These are phyloP conservation scores for Gymnogyps californianus DNA, from an alignment of 2,113 vertebrate species.

Conservation along the genomic window DNA sequence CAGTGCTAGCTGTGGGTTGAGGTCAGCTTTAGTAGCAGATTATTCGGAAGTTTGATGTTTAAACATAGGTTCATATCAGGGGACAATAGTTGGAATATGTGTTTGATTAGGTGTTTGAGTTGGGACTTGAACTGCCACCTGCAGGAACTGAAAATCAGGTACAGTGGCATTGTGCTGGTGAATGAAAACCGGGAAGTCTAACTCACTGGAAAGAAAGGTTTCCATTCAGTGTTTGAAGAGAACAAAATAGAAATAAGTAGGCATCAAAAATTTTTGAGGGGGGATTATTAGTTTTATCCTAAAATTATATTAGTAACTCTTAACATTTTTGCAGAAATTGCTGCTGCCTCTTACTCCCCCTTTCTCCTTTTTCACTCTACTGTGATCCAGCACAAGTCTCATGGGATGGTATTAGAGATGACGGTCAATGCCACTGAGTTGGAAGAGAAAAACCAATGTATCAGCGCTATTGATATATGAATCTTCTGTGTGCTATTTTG, in stretches of 20 bases:
- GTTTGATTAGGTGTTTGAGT: not conserved
- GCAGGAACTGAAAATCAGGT: not conserved
- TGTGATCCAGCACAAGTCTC: not conserved
- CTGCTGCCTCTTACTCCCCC: not conserved
- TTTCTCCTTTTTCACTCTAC: not conserved
- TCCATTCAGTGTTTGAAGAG: not conserved
- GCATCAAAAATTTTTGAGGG: not conserved
- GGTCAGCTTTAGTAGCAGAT: not conserved
- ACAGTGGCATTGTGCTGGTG: not conserved
- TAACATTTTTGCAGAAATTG: not conserved
- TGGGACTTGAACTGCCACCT: not conserved
- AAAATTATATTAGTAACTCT: not conserved
- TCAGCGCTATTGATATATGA: not conserved
- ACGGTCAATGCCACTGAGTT: not conserved
- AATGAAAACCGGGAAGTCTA: not conserved
- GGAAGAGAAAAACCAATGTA: not conserved
- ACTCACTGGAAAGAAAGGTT: not conserved
- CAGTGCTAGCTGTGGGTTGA: not conserved
- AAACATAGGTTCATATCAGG: not conserved
- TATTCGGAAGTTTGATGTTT: not conserved
- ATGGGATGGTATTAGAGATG: not conserved
- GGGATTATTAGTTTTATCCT: not conserved
- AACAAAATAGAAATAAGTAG: not conserved
- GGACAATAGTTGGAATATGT: not conserved
- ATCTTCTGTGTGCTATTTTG: not conserved